Conservation (phyloP, 2,113 vertebrate species). For the Kobus ellipsiprymnus region DNA sequence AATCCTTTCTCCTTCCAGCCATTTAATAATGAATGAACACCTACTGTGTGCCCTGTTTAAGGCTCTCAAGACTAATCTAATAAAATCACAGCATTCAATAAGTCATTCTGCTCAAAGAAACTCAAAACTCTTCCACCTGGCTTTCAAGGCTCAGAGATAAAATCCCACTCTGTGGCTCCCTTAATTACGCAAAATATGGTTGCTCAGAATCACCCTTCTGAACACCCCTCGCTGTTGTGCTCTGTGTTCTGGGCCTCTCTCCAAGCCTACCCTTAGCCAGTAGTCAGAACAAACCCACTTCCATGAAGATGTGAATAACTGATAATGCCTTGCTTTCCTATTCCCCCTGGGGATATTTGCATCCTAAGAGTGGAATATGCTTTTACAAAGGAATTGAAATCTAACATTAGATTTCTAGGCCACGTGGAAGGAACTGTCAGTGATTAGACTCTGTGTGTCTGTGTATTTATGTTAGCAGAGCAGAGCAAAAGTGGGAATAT, state of each 20-base stretch:
- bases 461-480: not conserved
- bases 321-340: not conserved
- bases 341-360: not conserved
- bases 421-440: not conserved
- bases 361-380: not conserved
- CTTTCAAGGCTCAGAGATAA: not conserved
- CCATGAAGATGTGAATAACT: not conserved
- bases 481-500: not conserved
- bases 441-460: not conserved
- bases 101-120: not conserved
- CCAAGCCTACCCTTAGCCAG: not conserved
- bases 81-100: not conserved
- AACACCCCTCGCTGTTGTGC: not conserved
- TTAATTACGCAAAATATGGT: not conserved
- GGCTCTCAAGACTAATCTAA: not conserved
- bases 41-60: not conserved
- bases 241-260: not conserved
- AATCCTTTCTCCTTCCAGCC: not conserved
- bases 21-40: not conserved
- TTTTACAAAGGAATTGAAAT: not conserved
- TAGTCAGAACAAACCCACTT: not conserved
- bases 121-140: not conserved
- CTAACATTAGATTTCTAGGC: not conserved
- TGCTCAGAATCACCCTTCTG: not conserved
- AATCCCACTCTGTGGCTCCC: not conserved